Evolutionary conservation across 2,113 vertebrate genomes (phyloP), one percentile per base, ranked within the genome.

Genomic region (Thalassoma bifasciatum): DNA sequence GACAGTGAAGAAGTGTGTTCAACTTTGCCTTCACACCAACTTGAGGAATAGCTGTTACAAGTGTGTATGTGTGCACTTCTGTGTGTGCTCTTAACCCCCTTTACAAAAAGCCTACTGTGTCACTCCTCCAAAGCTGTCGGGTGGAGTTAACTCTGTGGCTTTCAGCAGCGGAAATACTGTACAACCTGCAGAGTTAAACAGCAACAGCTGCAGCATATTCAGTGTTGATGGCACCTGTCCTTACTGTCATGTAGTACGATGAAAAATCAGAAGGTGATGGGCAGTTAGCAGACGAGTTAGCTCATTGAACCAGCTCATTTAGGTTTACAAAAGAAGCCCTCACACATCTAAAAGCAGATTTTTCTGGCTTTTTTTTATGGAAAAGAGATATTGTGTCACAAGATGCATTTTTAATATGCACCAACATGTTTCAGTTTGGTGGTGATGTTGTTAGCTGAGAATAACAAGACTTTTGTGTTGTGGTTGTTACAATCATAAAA

Each of bases 31-130:
- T 88, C 60, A 65, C 73, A 66, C 71, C 5, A 22, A 71, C 61
- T 50, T 57, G 70, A 59, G 59, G 34, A 65, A 75, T 66, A 62
- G 12, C 36, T 66, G 47, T 47, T 30, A 23, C 40, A 44, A 23
- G 17, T n/a, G 56, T 24, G 40, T 47, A 21, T 42, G 24, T 62
- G n/a, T n/a, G 17, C 16, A 49, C 19, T 26, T 47, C 21, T 42
- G 24, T 62, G 60, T 57, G 34, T 8, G 23, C 53, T 62, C 47
- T 37, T 40, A 67, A 70, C 66, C 42, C 42, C 60, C 36, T 7
- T 13, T 75, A 91, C 89, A 88, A 75, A 79, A 84, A 79, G 67
- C 34, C 82, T 14, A 70, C 71, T 83, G 82, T 89, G 66, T 56
- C n/a, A 22, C 56, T 71, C 68, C 21, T n/a, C 22, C 66, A 53